phyloP scores from a whole-genome alignment of 2,888 invertebrate species.

The Ennomos quercinarius region DNA sequence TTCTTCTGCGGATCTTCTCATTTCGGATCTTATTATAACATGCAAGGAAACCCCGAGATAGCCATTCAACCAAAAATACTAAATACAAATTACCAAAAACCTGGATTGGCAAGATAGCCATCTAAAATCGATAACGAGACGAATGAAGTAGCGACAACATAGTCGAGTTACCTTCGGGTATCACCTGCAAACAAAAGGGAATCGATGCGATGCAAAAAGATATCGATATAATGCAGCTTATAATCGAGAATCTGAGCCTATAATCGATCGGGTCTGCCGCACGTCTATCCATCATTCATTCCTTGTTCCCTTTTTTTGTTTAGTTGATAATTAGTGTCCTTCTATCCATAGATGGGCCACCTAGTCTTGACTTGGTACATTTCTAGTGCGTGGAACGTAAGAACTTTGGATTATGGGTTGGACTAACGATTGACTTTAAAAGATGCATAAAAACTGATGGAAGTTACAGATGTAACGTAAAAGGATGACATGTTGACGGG shows the following conservation, averaged over 20 bases:
- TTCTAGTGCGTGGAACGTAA: constrained; percentile 6
- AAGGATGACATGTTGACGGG: background rate
- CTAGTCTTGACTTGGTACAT: constrained; percentile 35
- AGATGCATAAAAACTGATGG: constrained; percentile 11
- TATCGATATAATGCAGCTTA: constrained; percentile 69
- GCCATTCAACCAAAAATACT: background rate
- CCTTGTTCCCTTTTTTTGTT: constrained; percentile 43
- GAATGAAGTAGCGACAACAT: constrained; percentile 36
- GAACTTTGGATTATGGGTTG: constrained; percentile 14
- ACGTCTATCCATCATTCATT: constrained; percentile 62
- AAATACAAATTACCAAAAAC: constrained; percentile 23
- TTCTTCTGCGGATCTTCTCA: too few species aligned
- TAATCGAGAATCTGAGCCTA: constrained; percentile 52
- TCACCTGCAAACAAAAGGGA: constrained; percentile 53
- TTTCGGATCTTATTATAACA: too few species aligned
- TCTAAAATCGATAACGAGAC: constrained; percentile 24
- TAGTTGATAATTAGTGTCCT: constrained; percentile 51
- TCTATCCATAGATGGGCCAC: constrained; percentile 48
- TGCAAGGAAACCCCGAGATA: too few species aligned
- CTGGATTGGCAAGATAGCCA: constrained; percentile 16
- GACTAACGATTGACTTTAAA: constrained; percentile 14
- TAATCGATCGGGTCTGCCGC: constrained; percentile 49
- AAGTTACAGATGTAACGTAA: background rate
- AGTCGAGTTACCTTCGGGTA: constrained; percentile 45
- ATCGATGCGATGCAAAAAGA: constrained; percentile 58